These are phyloP conservation scores for Paragorgia papillata DNA, from an alignment of 92 coral and sea anemone species.

Conservation along the genomic window DNA sequence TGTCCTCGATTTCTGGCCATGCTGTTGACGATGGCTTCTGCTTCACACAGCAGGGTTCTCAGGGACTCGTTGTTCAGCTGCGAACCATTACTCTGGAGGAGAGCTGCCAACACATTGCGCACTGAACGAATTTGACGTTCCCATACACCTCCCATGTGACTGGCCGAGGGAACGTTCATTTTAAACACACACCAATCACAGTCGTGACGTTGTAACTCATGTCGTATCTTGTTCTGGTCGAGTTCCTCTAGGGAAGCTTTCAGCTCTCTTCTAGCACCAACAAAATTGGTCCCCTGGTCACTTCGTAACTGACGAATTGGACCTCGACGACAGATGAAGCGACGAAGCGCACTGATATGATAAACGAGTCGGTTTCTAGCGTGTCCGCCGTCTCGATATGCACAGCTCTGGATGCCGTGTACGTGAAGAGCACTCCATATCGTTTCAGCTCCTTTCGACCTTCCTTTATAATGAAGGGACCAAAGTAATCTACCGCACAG, in stretches of 20 bases:
- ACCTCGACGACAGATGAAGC: conserved; percentile 5
- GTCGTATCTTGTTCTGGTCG: not conserved
- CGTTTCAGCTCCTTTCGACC: not conserved
- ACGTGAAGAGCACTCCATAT: not conserved
- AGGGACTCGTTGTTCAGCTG: not conserved
- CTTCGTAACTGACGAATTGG: not conserved
- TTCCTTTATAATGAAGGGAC: not conserved
- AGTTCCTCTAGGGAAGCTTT: not conserved
- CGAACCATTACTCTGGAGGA: not conserved
- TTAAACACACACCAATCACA: not conserved
- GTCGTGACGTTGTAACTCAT: not conserved
- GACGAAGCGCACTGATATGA: not conserved
- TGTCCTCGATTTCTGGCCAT: no score
- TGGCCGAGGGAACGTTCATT: not conserved
- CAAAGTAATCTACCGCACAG: conserved; percentile 1
- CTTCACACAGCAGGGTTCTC: no score
- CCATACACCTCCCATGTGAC: conserved; percentile 20
- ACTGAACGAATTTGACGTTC: not conserved
- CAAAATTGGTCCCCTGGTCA: conserved; percentile 18
- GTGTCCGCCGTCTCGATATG: not conserved
- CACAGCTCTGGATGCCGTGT: not conserved
- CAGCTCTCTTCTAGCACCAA: not conserved
- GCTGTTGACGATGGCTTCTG: no score
- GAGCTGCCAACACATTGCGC: not conserved
- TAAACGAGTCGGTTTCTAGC: not conserved